Percentiles rank a stretch among this genome's conserved stretches.
These are phyloP conservation scores for Hylaeus anthracinus DNA, from an alignment of 1,140 invertebrate genomes.

Conservation along the genomic window DNA sequence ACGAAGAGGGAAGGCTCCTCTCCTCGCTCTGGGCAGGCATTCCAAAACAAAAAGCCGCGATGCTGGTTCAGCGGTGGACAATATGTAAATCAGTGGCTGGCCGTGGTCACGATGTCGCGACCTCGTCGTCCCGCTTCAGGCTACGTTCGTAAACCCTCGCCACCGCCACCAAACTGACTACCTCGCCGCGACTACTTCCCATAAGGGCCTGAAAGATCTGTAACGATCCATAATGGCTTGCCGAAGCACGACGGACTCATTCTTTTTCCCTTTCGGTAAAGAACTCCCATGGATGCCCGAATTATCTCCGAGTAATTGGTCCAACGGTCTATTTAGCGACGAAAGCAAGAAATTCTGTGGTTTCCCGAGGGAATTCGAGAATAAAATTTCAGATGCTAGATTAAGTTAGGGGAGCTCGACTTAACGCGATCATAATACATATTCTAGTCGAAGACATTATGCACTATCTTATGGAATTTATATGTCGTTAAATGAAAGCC, in stretches of 20 bases:
- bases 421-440: no score
- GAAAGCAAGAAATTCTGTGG: neutral
- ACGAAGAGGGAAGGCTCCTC: constrained; percentile 57
- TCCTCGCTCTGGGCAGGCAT: constrained; percentile 73
- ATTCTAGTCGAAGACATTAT: no score
- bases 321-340: neutral
- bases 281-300: no score
- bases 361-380: neutral
- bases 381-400: no score
- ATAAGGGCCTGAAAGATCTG: constrained; percentile 72
- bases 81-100: constrained; percentile 80
- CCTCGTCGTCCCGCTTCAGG: constrained; percentile 74
- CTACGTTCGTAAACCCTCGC: constrained; percentile 74
- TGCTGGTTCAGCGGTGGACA: constrained; percentile 76
- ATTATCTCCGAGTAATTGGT: neutral
- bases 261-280: neutral
- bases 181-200: constrained; percentile 65
- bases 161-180: constrained; percentile 67
- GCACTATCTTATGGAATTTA: no score
- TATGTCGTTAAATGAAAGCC: no score
- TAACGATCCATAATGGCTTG: constrained; percentile 71
- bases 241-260: constrained; percentile 6
- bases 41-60: constrained; percentile 78
- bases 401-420: no score
- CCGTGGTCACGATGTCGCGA: constrained; percentile 80